Base-by-base conservation (phyloP, 1,140 invertebrate species). In the Nymphalis io region DNA sequence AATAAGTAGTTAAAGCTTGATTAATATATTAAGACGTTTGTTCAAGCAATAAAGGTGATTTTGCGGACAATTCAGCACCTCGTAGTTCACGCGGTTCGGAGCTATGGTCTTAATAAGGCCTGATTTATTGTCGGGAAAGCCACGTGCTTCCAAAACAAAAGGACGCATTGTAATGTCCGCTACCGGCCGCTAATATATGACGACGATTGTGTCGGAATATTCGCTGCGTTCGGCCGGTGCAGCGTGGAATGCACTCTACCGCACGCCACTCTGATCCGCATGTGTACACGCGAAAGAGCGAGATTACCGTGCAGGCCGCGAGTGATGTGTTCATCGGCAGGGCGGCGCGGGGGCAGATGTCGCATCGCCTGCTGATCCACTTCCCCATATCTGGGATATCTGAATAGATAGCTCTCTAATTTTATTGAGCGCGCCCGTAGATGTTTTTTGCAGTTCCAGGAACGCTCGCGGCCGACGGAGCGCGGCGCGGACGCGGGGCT, bases 341-440 rank as follows among this genome's bases (percentile, higher is more conserved):
- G 65, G 67, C 51, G 72, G 60, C 65, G 67, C 51, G 53, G 63
- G 61, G 68, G 73, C 80, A 79, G 80, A 73, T 73, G 82, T 70
- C 73, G 67, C 21, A 48, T 61, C 70, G 70, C 51, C 75, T 72
- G 73, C 76, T 67, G 73, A 64, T 74, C 53, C 72, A 75, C 78
- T 76, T 74, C 79, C 77, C 77, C 77, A 76, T 83, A 82, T 81
- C 81, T 75, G 69, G 79, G 60, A 80, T 82, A 83, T 85, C 84
- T 80, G 77, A 82, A 86, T 85, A 83, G 82, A 82, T 86, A 78
- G 72, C 71, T 72, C 77, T 79, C 76, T 86, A 82, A 84, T 85
- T 80, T 83, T 80, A 82, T 81, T 76, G 65, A 61, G 68, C 39
- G 39, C 61, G 71, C 62, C 75, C 69, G 65, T 67, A 60, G 68